Evolutionary conservation across 2,797 vertebrate genomes (phyloP).

Genomic region (Clarias fuscus): DNA sequence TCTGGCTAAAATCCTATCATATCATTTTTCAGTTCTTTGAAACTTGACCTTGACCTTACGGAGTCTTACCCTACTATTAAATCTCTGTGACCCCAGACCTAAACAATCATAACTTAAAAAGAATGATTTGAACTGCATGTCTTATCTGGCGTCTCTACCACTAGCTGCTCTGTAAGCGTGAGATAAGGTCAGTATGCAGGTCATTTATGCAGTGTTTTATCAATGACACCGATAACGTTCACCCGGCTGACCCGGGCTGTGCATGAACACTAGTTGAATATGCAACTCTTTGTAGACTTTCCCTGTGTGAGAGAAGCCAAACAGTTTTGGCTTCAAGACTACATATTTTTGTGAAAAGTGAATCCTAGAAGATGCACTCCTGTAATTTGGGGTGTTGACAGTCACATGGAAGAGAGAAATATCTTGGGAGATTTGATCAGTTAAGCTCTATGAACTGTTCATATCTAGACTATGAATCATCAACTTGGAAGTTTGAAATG

Average conservation of each 20-base stretch:
- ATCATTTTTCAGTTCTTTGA: background rate
- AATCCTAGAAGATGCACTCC: constrained; percentile 19
- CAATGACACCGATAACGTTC: background rate
- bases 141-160: background rate
- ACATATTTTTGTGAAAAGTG: background rate
- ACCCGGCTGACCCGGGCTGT: background rate
- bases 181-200: background rate
- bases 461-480: constrained; percentile 33
- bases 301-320: background rate
- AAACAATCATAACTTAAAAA: background rate
- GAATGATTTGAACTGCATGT: too few species aligned
- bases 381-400: constrained; percentile 24
- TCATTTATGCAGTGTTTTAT: constrained; percentile 25
- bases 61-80: background rate
- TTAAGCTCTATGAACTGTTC: constrained; percentile 8
- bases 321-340: background rate
- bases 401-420: background rate
- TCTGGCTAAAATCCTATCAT: background rate
- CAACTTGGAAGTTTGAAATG: background rate
- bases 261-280: background rate
- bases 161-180: background rate
- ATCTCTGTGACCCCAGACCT: background rate
- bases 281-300: background rate
- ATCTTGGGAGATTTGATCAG: background rate
- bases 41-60: background rate